A percentile compares a stretch with the other conserved stretches of the same genome.
Evolutionary conservation across 1,140 invertebrate genomes (phyloP).

Genomic region (Colletes latitarsis): DNA sequence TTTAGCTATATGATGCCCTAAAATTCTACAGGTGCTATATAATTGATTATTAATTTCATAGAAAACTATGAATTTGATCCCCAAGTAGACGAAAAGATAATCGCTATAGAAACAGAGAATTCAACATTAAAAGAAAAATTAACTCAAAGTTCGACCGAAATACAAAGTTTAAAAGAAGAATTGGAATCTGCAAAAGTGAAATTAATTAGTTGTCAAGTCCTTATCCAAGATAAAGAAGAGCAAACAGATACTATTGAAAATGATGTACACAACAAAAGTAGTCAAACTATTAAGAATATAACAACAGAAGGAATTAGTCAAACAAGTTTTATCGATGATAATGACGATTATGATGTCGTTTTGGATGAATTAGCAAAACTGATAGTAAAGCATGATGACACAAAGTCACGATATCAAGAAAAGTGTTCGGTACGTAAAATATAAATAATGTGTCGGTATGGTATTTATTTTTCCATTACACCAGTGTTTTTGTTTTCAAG

Average conservation of each 20-base stretch:
- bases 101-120: slow-evolving; percentile 42
- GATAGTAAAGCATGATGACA: slow-evolving; percentile 20
- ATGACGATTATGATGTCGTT: background rate
- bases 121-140: slow-evolving; percentile 52
- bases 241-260: background rate
- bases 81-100: slow-evolving; percentile 23
- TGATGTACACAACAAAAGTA: slow-evolving; percentile 9
- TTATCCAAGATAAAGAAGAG: background rate
- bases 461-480: background rate
- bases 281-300: slow-evolving; percentile 22
- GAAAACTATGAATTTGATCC: slow-evolving; percentile 15
- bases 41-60: background rate
- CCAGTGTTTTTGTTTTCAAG: slow-evolving; percentile 1
- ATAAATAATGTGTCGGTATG: background rate
- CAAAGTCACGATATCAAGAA: slow-evolving; percentile 29
- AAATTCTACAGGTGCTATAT: background rate
- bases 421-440: slow-evolving; percentile 28
- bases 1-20: background rate
- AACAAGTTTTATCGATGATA: slow-evolving; percentile 19
- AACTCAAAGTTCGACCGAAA: slow-evolving; percentile 48
- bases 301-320: slow-evolving; percentile 46
- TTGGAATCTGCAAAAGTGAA: slow-evolving; percentile 53
- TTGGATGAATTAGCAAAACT: slow-evolving; percentile 23
- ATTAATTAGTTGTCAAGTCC: slow-evolving; percentile 22
- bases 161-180: slow-evolving; percentile 54